Percentiles rank a stretch among this genome's conserved stretches.
Evolutionary conservation across 2,797 vertebrate species (phyloP).

Genomic region (Hybognathus amarus): DNA sequence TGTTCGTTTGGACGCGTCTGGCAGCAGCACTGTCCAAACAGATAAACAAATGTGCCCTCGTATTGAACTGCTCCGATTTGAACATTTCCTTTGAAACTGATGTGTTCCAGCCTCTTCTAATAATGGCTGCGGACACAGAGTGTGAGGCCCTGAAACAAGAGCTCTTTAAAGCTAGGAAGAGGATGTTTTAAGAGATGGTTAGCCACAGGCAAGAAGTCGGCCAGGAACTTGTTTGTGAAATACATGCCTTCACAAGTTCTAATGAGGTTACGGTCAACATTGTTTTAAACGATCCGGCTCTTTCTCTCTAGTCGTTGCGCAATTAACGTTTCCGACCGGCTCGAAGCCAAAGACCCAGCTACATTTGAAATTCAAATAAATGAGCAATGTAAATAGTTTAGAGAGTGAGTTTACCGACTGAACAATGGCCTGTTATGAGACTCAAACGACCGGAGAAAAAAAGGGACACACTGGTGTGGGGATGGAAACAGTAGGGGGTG

Average conservation of each 20-base stretch:
- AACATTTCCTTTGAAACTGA: constrained; percentile 75
- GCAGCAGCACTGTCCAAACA: constrained; percentile 71
- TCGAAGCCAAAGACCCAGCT: constrained; percentile 80
- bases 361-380: constrained; percentile 96
- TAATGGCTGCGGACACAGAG: constrained; percentile 74
- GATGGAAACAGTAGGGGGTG: constrained; percentile 76
- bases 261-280: constrained; percentile 93
- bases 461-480: constrained; percentile 53
- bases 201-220: constrained; percentile 71
- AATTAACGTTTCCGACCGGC: constrained; percentile 92
- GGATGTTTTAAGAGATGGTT: constrained; percentile 79
- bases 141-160: constrained; percentile 74
- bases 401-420: constrained; percentile 96
- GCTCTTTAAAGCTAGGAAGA: constrained; percentile 77
- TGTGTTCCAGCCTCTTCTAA: constrained; percentile 75
- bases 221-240: constrained; percentile 93
- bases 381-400: constrained; percentile 99
- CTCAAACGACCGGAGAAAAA: constrained; percentile 82
- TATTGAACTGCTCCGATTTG: constrained; percentile 74
- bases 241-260: constrained; percentile 87
- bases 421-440: constrained; percentile 98
- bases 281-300: constrained; percentile 90
- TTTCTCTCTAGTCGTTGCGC: constrained; percentile 77
- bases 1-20: constrained; percentile 7
- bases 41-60: constrained; percentile 77